phyloP scores from a whole-genome alignment of 2,888 invertebrate species.

The Marasmarcha lunaedactyla region DNA sequence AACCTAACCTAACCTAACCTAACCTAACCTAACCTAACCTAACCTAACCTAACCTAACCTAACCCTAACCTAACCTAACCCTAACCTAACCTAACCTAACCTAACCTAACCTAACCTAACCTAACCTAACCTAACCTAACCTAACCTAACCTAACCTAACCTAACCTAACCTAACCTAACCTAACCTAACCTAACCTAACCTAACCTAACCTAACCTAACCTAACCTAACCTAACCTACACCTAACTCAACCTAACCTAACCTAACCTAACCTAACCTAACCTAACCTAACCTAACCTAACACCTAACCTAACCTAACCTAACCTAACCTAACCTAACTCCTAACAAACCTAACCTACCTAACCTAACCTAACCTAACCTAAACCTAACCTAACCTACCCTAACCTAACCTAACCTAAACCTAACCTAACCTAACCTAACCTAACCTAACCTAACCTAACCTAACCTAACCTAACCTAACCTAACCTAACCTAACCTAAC shows the following conservation, averaged over 20 bases:
- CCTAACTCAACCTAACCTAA: constrained; percentile 14
- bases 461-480: constrained; percentile 13
- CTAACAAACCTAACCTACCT: constrained; percentile 13
- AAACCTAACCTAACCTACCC: constrained; percentile 11
- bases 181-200: constrained; percentile 12
- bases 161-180: constrained; percentile 11
- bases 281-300: constrained; percentile 14
- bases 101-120: constrained; percentile 13
- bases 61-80: constrained; percentile 9
- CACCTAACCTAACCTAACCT: constrained; percentile 17
- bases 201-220: constrained; percentile 13
- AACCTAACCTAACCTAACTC: constrained; percentile 18
- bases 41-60: constrained; percentile 3
- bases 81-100: constrained; percentile 10
- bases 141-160: constrained; percentile 7
- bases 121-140: constrained; percentile 5
- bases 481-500: constrained; percentile 12
- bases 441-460: constrained; percentile 13
- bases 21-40: constrained; percentile 8
- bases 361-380: constrained; percentile 10
- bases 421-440: constrained; percentile 13
- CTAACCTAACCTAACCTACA: constrained; percentile 13
- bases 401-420: constrained; percentile 11
- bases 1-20: constrained; percentile 9
- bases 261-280: constrained; percentile 13